These are phyloP conservation scores for Liopterus haemorrhoidalis DNA, from an alignment of 2,888 invertebrate genomes.

Conservation along the genomic window DNA sequence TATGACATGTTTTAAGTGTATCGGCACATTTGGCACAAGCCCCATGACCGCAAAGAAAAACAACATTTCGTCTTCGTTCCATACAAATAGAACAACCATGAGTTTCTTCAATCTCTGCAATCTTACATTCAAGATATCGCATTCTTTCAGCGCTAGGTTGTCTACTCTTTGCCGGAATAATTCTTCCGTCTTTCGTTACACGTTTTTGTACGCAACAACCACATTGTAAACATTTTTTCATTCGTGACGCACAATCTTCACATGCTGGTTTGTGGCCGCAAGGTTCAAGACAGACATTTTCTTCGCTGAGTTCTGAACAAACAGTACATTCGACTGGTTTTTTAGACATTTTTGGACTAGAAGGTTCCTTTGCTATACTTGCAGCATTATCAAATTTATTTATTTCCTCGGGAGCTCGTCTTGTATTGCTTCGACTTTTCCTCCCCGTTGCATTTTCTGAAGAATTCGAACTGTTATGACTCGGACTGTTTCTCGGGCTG, in stretches of 20 bases:
- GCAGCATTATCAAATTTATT: conserved; percentile 33
- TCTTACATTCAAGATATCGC: conserved; percentile 66
- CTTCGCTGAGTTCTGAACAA: conserved; percentile 61
- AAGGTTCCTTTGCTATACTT: conserved; percentile 19
- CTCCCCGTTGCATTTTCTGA: conserved; percentile 33
- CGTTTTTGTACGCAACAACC: conserved; percentile 55
- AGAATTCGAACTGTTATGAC: conserved; percentile 38
- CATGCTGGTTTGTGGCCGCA: conserved; percentile 71
- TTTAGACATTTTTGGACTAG: conserved; percentile 28
- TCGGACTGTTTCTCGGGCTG: conserved; percentile 36
- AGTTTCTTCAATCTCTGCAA: conserved; percentile 81
- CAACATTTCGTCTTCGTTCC: conserved; percentile 75
- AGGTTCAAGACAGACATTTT: conserved; percentile 62
- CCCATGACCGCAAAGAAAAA: conserved; percentile 83
- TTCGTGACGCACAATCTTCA: conserved; percentile 66
- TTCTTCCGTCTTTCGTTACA: conserved; percentile 49
- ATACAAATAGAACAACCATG: conserved; percentile 83
- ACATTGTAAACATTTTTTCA: conserved; percentile 72
- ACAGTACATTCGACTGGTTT: conserved; percentile 60
- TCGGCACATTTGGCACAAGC: conserved; percentile 78
- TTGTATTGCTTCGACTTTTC: conserved; percentile 39
- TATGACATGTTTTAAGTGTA: conserved; percentile 76
- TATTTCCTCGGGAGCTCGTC: conserved; percentile 34
- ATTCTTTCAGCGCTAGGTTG: conserved; percentile 62
- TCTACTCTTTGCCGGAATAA: conserved; percentile 48